Conservation (phyloP, 2,113 vertebrate species). For the Apaloderma vittatum region DNA sequence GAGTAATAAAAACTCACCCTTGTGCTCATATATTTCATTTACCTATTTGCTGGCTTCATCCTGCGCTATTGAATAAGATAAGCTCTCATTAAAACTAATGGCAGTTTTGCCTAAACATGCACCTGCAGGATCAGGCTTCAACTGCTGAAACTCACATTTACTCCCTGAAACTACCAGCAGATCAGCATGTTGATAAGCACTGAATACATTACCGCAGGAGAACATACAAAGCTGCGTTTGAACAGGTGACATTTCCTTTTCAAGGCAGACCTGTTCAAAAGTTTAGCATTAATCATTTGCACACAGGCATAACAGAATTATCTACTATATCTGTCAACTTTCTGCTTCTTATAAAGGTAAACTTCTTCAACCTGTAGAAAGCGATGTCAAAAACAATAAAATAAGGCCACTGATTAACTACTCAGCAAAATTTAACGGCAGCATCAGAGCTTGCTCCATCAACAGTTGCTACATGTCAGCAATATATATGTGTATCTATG, state of each 20-base stretch:
- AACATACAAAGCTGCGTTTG: conserved; percentile 74
- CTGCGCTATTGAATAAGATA: conserved; percentile 38
- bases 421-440: conserved; percentile 18
- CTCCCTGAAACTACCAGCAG: conserved; percentile 64
- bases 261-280: conserved; percentile 64
- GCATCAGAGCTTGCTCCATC: conserved; percentile 22
- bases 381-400: conserved; percentile 38
- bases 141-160: conserved; percentile 65
- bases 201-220: conserved; percentile 47
- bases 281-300: conserved; percentile 72
- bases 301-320: conserved; percentile 69
- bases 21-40: conserved; percentile 3
- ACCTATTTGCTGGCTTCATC: conserved; percentile 24
- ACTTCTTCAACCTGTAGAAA: conserved; percentile 46
- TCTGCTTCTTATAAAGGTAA: conserved; percentile 53
- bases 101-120: conserved; percentile 68
- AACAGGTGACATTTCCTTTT: conserved; percentile 78
- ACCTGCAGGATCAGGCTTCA: conserved; percentile 65
- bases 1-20: conserved; percentile 46
- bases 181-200: conserved; percentile 66
- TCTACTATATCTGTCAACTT: conserved; percentile 67
- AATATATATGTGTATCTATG: not conserved
- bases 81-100: conserved; percentile 61
- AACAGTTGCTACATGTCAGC: conserved; percentile 6
- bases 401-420: conserved; percentile 56